Conservation (phyloP, 23 tunicate species). For the Ciona savignyi region DNA sequence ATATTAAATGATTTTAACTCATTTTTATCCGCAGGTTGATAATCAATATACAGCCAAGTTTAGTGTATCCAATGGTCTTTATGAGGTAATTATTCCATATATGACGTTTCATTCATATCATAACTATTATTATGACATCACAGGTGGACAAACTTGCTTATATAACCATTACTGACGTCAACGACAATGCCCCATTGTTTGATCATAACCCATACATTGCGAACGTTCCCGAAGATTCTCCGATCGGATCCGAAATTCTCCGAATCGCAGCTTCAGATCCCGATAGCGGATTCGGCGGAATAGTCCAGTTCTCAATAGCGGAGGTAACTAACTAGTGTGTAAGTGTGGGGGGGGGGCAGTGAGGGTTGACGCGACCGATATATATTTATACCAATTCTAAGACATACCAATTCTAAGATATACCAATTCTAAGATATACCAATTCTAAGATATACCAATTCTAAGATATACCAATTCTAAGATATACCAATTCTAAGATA, state of each 20-base stretch:
- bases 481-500: no score
- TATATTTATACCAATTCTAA: no score
- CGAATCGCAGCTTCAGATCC: slow-evolving; percentile 50
- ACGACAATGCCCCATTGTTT: slow-evolving; percentile 78
- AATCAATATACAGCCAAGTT: slow-evolving; percentile 32
- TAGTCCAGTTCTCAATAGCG: slow-evolving; percentile 28
- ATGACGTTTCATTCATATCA: no score
- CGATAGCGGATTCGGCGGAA: slow-evolving; percentile 39
- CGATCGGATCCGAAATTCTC: slow-evolving; percentile 31
- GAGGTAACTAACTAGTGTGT: slow-evolving; percentile 6
- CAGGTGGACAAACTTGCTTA: slow-evolving; percentile 49
- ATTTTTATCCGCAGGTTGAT: slow-evolving; percentile 25
- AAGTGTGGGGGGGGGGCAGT: slow-evolving; percentile 14
- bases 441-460: no score
- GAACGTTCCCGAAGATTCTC: slow-evolving; percentile 27
- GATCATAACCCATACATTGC: slow-evolving; percentile 31
- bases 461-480: no score
- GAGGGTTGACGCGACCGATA: no score
- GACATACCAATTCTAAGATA: no score
- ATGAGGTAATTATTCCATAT: slow-evolving; percentile 17
- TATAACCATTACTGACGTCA: slow-evolving; percentile 47
- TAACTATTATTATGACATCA: no score
- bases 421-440: no score
- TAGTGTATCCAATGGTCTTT: slow-evolving; percentile 25
- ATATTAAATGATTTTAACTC: no score